Evolutionary conservation across 2,888 invertebrate species (phyloP).

Genomic region (Acleris emargana): DNA sequence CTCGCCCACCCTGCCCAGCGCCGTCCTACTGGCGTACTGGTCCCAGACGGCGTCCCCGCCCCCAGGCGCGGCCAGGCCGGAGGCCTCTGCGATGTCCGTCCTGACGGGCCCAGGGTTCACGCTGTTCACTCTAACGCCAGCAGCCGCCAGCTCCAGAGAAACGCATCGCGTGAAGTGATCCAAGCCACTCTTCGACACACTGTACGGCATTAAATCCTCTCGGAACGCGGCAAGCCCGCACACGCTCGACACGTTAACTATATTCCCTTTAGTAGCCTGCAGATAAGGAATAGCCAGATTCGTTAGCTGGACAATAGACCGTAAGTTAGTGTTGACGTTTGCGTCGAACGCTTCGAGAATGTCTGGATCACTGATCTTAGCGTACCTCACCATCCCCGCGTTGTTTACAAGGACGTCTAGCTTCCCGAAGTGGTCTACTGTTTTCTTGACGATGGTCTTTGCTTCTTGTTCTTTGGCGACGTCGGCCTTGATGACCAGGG

Average conservation of each 20-base stretch:
- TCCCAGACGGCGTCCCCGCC: conserved; percentile 73
- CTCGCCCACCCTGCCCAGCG: conserved; percentile 46
- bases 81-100: conserved; percentile 42
- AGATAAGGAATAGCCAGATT: conserved; percentile 49
- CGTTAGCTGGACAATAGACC: conserved; percentile 48
- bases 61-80: conserved; percentile 19
- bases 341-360: conserved; percentile 47
- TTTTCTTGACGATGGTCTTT: conserved; percentile 43
- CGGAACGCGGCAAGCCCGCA: conserved; percentile 37
- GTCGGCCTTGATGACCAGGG: conserved; percentile 47
- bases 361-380: conserved; percentile 36
- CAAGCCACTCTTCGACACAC: conserved; percentile 88
- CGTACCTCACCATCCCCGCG: conserved; percentile 44
- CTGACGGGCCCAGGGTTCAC: conserved; percentile 89
- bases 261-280: conserved; percentile 51
- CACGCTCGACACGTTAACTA: conserved; percentile 57
- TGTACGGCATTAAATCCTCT: conserved; percentile 66
- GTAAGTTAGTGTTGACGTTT: conserved; percentile 50
- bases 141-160: conserved; percentile 85
- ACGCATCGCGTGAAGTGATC: conserved; percentile 89
- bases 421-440: conserved; percentile 46
- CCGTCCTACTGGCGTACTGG: conserved; percentile 34
- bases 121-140: conserved; percentile 45
- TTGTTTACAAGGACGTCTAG: conserved; percentile 53
- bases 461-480: conserved; percentile 46